These are phyloP conservation scores for Chloromyia formosa DNA, from an alignment of 2,888 invertebrate species.

Conservation along the genomic window DNA sequence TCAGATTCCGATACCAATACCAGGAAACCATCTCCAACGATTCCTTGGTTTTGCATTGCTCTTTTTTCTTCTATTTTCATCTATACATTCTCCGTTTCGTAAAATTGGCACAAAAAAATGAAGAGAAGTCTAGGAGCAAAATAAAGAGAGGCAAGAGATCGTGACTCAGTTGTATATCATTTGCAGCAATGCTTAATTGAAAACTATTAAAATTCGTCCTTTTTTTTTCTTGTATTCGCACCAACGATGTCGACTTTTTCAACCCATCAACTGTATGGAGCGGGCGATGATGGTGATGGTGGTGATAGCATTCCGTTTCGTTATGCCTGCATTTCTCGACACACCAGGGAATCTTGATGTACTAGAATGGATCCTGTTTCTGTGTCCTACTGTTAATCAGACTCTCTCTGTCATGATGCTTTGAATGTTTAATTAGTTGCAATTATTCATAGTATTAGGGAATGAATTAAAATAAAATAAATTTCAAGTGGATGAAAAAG, in stretches of 20 bases:
- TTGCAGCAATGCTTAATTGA: constrained; percentile 52
- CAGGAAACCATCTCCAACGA: too few relatives aligned
- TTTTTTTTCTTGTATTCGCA: constrained; percentile 31
- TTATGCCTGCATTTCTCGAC: background rate
- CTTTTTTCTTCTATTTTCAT: background rate
- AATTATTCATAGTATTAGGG: constrained; percentile 50
- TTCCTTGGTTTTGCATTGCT: too few relatives aligned
- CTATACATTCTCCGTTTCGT: background rate
- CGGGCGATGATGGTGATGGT: too few relatives aligned
- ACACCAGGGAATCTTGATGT: background rate
- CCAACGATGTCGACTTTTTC: constrained; percentile 9
- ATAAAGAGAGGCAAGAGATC: constrained; percentile 47
- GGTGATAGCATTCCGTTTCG: background rate
- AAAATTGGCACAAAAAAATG: constrained; percentile 41
- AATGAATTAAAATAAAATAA: constrained; percentile 40
- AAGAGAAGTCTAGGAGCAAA: background rate
- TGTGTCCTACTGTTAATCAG: constrained; percentile 48
- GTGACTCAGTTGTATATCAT: constrained; percentile 52
- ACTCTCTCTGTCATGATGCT: constrained; percentile 44
- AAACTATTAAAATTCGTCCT: constrained; percentile 52
- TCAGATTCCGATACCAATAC: too few relatives aligned
- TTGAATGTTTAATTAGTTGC: constrained; percentile 50
- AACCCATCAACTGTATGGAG: too few relatives aligned
- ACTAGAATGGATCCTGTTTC: constrained; percentile 32
- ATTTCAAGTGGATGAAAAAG: constrained; percentile 36